Conservation (phyloP, 2,113 vertebrate genomes). For the Xenus cinereus region DNA sequence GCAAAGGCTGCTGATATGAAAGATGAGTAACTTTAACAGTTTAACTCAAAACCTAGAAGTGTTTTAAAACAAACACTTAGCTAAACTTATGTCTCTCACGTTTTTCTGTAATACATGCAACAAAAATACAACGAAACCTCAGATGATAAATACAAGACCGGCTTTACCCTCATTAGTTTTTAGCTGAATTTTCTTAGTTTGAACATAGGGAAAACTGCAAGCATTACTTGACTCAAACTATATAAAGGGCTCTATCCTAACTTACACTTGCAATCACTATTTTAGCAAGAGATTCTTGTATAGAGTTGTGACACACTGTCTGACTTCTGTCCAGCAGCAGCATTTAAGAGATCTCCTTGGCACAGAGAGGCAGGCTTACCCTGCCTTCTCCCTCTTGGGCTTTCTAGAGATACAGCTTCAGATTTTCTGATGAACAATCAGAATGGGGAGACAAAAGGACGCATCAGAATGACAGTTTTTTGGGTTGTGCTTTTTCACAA, state of each 20-base stretch:
- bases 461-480: background rate
- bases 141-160: background rate
- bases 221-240: background rate
- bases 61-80: background rate
- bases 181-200: background rate
- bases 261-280: background rate
- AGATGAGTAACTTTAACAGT: background rate
- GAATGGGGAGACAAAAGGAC: background rate
- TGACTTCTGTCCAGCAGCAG: background rate
- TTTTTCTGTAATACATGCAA: background rate
- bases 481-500: background rate
- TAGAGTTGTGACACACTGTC: background rate
- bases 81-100: background rate
- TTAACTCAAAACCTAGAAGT: background rate
- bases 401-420: background rate
- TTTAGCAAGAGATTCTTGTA: background rate
- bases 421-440: background rate
- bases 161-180: background rate
- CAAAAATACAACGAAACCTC: background rate
- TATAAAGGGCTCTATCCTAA: background rate
- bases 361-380: background rate
- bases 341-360: background rate
- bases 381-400: background rate
- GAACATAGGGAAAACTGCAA: background rate
- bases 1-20: background rate